A percentile compares a stretch with the other conserved stretches of the same genome.
phyloP scores from a whole-genome alignment of 1,140 invertebrate genomes.

The Brachionus manjavacas region DNA sequence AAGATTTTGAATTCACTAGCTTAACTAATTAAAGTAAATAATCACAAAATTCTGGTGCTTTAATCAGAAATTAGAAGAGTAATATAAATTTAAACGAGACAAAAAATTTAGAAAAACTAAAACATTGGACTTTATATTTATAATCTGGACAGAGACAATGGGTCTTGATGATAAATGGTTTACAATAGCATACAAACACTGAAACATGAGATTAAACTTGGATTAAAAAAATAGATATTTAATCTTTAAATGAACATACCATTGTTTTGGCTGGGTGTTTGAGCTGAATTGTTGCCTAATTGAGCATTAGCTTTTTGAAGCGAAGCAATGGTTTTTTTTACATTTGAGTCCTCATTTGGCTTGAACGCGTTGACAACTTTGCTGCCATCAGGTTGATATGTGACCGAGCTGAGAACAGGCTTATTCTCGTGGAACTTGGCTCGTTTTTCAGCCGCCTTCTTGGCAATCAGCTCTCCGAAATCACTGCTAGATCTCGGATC shows the following conservation, averaged over 20 bases:
- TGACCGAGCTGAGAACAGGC: conserved; percentile 9
- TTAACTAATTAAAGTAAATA: too few species aligned
- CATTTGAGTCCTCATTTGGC: not conserved
- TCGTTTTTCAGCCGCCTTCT: conserved; percentile 35
- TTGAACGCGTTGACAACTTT: not conserved
- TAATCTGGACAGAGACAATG: too few species aligned
- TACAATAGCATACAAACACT: not conserved
- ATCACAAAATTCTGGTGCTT: too few species aligned
- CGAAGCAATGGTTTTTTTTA: not conserved
- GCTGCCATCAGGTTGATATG: conserved; percentile 17
- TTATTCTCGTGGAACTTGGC: conserved; percentile 41
- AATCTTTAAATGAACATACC: not conserved
- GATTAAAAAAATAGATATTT: not conserved
- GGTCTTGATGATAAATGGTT: not conserved
- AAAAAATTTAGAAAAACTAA: too few species aligned
- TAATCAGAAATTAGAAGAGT: too few species aligned
- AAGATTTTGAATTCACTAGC: too few species aligned
- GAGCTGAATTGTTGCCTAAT: not conserved
- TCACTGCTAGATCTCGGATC: conserved; percentile 23
- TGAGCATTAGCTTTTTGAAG: not conserved
- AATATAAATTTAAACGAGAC: too few species aligned
- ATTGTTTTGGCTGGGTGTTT: not conserved
- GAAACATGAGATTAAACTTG: not conserved
- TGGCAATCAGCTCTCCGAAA: conserved; percentile 34
- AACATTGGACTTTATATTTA: too few species aligned